phyloP scores from a whole-genome alignment of 2,888 invertebrate species.

The Tortrix viridana region DNA sequence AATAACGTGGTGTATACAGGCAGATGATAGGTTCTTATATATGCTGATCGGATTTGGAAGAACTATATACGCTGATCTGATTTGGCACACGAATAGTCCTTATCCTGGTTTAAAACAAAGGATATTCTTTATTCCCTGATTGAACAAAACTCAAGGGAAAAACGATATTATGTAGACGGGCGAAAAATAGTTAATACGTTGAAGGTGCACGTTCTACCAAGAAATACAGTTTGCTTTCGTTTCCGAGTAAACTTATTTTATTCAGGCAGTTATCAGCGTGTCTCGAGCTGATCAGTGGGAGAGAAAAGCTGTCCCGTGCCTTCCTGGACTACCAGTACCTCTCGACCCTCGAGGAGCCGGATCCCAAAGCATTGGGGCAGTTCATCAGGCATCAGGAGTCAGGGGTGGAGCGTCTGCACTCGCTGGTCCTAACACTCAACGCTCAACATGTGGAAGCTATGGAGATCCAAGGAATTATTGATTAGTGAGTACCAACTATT shows the following conservation, averaged over 20 bases:
- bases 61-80: too few relatives aligned
- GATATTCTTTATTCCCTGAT: too few relatives aligned
- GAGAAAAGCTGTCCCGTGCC: slow-evolving; percentile 54
- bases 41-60: too few relatives aligned
- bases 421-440: slow-evolving; percentile 60
- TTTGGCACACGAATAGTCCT: too few relatives aligned
- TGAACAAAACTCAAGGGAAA: too few relatives aligned
- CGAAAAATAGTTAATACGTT: too few relatives aligned
- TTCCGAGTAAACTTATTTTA: background rate
- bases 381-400: slow-evolving; percentile 55
- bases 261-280: slow-evolving; percentile 66
- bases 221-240: too few relatives aligned
- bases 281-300: slow-evolving; percentile 60
- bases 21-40: too few relatives aligned
- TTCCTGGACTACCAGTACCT: slow-evolving; percentile 17
- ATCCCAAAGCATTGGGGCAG: slow-evolving; percentile 38
- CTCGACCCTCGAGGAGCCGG: slow-evolving; percentile 18
- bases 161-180: too few relatives aligned
- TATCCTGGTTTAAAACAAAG: too few relatives aligned
- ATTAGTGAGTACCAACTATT: slow-evolving; percentile 55
- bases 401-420: slow-evolving; percentile 56
- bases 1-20: too few relatives aligned
- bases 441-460: slow-evolving; percentile 52
- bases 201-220: too few relatives aligned
- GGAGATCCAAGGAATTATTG: slow-evolving; percentile 51